Percentiles rank a stretch among this genome's conserved stretches.
Conservation (phyloP, 2,113 vertebrate genomes). For the Sakesphorus luctuosus region DNA sequence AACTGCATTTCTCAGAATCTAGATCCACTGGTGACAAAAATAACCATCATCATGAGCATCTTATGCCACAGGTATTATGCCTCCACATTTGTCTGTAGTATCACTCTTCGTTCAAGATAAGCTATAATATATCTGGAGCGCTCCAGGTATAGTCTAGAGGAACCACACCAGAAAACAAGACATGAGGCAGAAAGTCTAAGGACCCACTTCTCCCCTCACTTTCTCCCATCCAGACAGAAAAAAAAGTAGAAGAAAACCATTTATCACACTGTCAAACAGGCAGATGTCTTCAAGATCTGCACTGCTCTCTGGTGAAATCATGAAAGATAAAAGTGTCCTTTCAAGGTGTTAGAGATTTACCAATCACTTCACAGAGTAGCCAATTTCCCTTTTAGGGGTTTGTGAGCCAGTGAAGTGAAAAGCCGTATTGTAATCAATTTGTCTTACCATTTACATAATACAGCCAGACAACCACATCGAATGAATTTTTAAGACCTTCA, state of each 20-base stretch:
- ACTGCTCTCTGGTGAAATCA: neutral
- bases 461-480: neutral
- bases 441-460: neutral
- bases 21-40: neutral
- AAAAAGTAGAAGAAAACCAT: neutral
- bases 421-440: neutral
- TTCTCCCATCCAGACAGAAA: neutral
- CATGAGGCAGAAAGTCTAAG: neutral
- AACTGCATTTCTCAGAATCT: neutral
- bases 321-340: neutral
- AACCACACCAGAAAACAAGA: neutral
- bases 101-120: neutral
- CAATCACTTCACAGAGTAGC: neutral
- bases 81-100: neutral
- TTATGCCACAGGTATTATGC: neutral
- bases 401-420: neutral
- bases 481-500: neutral
- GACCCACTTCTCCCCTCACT: rapidly evolving
- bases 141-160: neutral
- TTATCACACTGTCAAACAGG: neutral
- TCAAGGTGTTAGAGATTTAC: neutral
- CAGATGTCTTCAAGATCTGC: neutral
- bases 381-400: neutral
- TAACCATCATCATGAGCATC: neutral
- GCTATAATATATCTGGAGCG: neutral